Evolutionary conservation across 2,797 vertebrate species (phyloP).

Genomic region (Periparus ater): DNA sequence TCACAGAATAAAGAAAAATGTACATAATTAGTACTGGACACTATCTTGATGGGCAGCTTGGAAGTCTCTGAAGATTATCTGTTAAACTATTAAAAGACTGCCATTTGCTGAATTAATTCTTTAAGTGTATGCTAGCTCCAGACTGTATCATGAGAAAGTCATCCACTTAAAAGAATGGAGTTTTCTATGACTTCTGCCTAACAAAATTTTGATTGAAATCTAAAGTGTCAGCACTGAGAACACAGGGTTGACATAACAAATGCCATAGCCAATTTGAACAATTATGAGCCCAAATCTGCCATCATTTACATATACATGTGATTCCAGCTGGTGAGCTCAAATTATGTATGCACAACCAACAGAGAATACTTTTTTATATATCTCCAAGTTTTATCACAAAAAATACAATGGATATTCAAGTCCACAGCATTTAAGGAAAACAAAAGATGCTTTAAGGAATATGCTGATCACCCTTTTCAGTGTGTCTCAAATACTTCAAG

Average conservation of each 20-base stretch:
- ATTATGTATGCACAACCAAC: conserved; percentile 48
- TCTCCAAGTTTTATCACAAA: conserved; percentile 29
- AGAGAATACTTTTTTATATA: conserved; percentile 28
- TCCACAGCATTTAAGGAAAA: neutral
- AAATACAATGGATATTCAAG: conserved; percentile 31
- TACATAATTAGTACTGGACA: neutral
- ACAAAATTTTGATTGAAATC: conserved; percentile 55
- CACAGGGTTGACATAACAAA: conserved; percentile 60
- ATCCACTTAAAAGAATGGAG: neutral
- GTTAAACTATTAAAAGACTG: neutral
- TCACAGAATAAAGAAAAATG: neutral
- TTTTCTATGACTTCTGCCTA: conserved; percentile 38
- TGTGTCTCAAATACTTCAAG: neutral
- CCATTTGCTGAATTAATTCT: neutral
- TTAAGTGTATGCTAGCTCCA: neutral
- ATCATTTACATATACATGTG: conserved; percentile 43
- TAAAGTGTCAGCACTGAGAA: conserved; percentile 62
- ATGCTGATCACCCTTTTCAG: neutral
- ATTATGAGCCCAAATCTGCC: conserved; percentile 57
- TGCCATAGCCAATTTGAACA: conserved; percentile 58
- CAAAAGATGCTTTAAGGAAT: neutral
- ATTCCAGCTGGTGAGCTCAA: conserved; percentile 58
- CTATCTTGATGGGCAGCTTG: neutral
- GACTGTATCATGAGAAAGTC: neutral
- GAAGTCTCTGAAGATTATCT: neutral